Conservation (phyloP, 2,888 invertebrate species). For the Xylophagus ater region DNA sequence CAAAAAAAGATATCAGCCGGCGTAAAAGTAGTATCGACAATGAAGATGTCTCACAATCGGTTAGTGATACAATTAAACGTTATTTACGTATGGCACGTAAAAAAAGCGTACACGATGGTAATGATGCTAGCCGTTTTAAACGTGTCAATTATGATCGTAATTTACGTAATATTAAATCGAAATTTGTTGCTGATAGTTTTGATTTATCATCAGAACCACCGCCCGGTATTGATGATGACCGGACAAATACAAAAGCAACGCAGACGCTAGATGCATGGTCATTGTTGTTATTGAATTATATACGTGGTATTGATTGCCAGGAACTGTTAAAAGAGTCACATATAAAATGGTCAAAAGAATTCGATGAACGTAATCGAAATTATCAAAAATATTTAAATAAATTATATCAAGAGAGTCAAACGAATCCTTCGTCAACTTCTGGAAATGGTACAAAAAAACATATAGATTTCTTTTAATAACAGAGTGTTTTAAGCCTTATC, state of each 20-base stretch:
- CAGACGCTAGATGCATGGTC: constrained; percentile 73
- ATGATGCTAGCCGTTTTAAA: constrained; percentile 71
- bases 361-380: too few relatives aligned
- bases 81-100: constrained; percentile 80
- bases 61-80: constrained; percentile 76
- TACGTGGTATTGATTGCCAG: constrained; percentile 32
- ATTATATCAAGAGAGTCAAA: too few relatives aligned
- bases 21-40: constrained; percentile 71
- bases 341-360: constrained; percentile 29
- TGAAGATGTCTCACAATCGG: constrained; percentile 76
- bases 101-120: constrained; percentile 65
- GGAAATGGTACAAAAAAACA: too few relatives aligned
- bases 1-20: constrained; percentile 24
- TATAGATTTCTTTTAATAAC: too few relatives aligned
- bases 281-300: constrained; percentile 42
- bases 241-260: constrained; percentile 60
- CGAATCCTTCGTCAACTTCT: too few relatives aligned
- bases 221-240: constrained; percentile 67
- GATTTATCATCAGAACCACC: constrained; percentile 62
- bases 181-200: too few relatives aligned
- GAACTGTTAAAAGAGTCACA: constrained; percentile 26
- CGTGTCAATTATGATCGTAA: constrained; percentile 81
- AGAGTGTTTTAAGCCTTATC: too few relatives aligned
- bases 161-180: constrained; percentile 69
- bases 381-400: too few relatives aligned